These are phyloP conservation scores for Macquaria australasica DNA, from an alignment of 2,113 vertebrate genomes.

Conservation along the genomic window DNA sequence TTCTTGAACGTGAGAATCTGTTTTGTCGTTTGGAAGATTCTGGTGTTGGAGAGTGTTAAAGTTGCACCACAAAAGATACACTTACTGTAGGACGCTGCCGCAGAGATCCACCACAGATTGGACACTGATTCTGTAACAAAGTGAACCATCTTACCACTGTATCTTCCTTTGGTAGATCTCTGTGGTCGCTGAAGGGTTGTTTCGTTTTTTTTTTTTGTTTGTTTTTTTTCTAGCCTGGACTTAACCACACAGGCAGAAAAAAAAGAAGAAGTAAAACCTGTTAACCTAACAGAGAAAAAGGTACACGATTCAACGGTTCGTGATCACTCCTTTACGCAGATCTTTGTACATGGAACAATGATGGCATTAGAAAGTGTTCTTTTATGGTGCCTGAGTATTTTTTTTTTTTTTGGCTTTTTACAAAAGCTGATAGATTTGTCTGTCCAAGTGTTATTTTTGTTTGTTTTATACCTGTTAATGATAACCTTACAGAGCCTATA, in stretches of 20 bases:
- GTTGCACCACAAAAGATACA: constrained; percentile 65
- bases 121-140: constrained; percentile 35
- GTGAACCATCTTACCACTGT: constrained; percentile 41
- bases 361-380: constrained; percentile 74
- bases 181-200: constrained; percentile 27
- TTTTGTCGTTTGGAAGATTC: constrained; percentile 57
- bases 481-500: constrained; percentile 84
- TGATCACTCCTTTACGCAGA: constrained; percentile 65
- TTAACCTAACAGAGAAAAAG: constrained; percentile 2
- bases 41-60: constrained; percentile 63
- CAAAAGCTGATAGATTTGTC: constrained; percentile 75
- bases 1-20: constrained; percentile 41
- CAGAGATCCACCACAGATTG: constrained; percentile 38
- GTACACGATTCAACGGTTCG: constrained; percentile 44
- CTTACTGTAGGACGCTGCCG: constrained; percentile 26
- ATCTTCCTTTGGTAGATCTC: constrained; percentile 26
- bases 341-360: constrained; percentile 64
- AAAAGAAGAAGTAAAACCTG: neutral
- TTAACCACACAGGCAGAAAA: neutral
- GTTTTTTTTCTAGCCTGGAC: constrained; percentile 33
- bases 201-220: neutral
- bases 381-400: constrained; percentile 75
- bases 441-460: constrained; percentile 67
- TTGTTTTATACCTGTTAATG: constrained; percentile 74
- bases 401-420: constrained; percentile 65